Conservation (phyloP, 2,113 vertebrate genomes). For the Pseudorasbora parva region DNA sequence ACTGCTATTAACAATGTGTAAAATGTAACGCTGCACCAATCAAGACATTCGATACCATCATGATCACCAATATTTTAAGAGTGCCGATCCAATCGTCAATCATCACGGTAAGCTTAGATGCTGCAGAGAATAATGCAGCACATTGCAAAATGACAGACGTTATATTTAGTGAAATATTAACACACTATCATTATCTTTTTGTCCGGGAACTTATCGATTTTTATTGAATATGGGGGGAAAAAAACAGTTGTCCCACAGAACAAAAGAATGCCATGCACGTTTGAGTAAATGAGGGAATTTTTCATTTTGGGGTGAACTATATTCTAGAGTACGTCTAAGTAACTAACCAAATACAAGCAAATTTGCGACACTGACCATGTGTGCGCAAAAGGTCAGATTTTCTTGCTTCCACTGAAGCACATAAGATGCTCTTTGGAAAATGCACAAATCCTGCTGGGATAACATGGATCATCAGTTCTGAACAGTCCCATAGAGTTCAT, state of each 20-base stretch:
- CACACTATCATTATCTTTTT: slow-evolving; percentile 3
- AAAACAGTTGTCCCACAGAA: neutral
- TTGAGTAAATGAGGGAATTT: neutral
- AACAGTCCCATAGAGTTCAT: neutral
- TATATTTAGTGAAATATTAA: neutral
- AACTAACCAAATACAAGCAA: neutral
- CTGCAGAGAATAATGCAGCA: neutral
- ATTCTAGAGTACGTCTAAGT: neutral
- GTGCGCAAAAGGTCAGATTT: slow-evolving; percentile 8
- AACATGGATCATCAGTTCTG: slow-evolving; percentile 1
- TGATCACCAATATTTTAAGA: no score
- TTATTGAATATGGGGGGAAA: neutral
- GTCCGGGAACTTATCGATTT: neutral
- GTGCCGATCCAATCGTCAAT: neutral
- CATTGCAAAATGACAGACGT: neutral
- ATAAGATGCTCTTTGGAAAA: neutral
- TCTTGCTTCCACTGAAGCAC: slow-evolving; percentile 15
- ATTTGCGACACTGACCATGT: neutral
- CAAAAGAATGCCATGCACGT: neutral
- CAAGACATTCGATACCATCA: neutral
- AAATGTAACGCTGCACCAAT: neutral
- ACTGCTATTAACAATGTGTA: neutral
- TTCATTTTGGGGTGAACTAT: neutral
- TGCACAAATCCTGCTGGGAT: slow-evolving; percentile 13
- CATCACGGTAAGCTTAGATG: neutral